Evolutionary conservation across 64 coral and sea anemone species (phyloP), one percentile per base, ranked within the genome.

Genomic region (Porites lutea): DNA sequence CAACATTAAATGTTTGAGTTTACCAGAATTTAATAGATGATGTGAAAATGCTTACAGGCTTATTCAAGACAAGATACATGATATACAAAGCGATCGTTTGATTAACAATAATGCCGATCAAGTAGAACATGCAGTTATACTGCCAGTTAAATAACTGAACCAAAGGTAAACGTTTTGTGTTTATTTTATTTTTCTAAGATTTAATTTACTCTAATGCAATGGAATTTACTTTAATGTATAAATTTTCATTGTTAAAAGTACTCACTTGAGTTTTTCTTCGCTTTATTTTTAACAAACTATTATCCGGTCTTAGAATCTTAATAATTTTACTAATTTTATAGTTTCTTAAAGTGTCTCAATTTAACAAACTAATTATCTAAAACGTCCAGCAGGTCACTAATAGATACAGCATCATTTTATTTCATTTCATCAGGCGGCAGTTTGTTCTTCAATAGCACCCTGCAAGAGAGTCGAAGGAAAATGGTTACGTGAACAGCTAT

Each of bases 331-430:
- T 49, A 18, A 49, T 48, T 65, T 18, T 60, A 16, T 18, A 65
- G 45, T 18, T 2, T 23, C 65, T 2, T 8, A 48, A 48, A 49
- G 11, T 65, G 37, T 65, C 18, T 16, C 64, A 48, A 18, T 65
- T 83, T 83, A 49, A 83, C 60, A 65, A 10, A 2, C 21, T 72
- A 72, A 72, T 72, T 5, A 78, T 78, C 7, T 55, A 78, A 58
- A 58, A 9, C 8, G 50, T 78, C 52, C 50, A 58, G 8, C 27
- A 78, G 12, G 54, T 10, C n/a, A 22, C 75, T 55, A 58, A 78
- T 57, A 14, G 18, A 54, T 55, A 55, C 22, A 10, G 6, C 19
- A 4, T 76, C 8, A 76, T 23, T 58, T 19, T 7, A 78, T 55
- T 78, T 19, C n/a, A 13, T 52, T 27, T 20, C 20, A 23, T 19